Percentiles rank a stretch among this genome's conserved stretches.
phyloP scores from a whole-genome alignment of 1,140 invertebrate genomes.

The Drosophila subobscura region DNA sequence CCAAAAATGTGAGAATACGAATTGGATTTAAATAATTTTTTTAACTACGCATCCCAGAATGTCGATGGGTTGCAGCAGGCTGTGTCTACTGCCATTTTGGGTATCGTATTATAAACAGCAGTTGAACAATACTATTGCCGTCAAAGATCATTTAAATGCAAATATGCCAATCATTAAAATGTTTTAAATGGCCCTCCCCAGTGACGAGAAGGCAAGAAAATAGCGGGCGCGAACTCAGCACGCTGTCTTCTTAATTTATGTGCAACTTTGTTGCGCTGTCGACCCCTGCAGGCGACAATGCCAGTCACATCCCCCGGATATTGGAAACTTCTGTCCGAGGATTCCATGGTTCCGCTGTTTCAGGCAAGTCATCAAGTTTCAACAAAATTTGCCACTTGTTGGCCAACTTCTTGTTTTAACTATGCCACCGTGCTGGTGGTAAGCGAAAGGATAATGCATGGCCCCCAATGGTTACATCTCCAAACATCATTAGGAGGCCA shows the following conservation, averaged over 20 bases:
- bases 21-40: conserved; percentile 51
- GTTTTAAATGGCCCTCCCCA: conserved; percentile 59
- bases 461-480: conserved; percentile 51
- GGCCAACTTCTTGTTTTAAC: conserved; percentile 46
- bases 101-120: conserved; percentile 24
- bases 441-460: conserved; percentile 45
- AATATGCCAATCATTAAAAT: conserved; percentile 60
- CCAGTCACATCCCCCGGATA: conserved; percentile 73
- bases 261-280: conserved; percentile 52
- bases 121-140: conserved; percentile 20
- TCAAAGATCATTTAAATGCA: conserved; percentile 69
- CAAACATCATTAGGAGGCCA: conserved; percentile 39
- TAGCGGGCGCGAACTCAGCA: conserved; percentile 7
- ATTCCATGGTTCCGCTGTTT: conserved; percentile 5
- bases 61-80: conserved; percentile 11
- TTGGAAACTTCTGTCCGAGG: conserved; percentile 52
- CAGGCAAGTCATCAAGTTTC: conserved; percentile 70
- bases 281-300: conserved; percentile 21
- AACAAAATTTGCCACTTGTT: conserved; percentile 66
- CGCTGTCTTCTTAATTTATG: conserved; percentile 68
- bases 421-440: not conserved
- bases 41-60: conserved; percentile 45
- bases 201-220: not conserved
- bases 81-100: conserved; percentile 39
- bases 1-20: conserved; percentile 20